phyloP scores from a whole-genome alignment of 2,797 vertebrate species.

The Amniataba percoides region DNA sequence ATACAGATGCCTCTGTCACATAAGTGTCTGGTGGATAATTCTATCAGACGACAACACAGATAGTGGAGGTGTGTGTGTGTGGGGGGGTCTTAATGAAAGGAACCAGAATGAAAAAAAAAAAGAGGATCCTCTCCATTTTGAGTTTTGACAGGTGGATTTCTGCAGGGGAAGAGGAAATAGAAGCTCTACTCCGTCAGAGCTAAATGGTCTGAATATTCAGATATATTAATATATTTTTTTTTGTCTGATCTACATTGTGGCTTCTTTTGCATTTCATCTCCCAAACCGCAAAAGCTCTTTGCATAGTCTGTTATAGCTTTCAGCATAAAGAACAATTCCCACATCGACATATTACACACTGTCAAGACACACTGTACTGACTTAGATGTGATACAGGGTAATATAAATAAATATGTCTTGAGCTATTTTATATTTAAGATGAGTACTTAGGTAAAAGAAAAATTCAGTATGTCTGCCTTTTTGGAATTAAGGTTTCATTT shows the following conservation, averaged over 20 bases:
- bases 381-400: conserved; percentile 6
- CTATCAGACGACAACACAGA: conserved; percentile 38
- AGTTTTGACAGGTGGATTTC: conserved; percentile 65
- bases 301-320: conserved; percentile 30
- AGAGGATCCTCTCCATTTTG: conserved; percentile 61
- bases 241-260: conserved; percentile 50
- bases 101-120: conserved; percentile 43
- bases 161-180: conserved; percentile 43
- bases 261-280: conserved; percentile 46
- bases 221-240: conserved; percentile 27
- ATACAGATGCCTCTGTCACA: conserved; percentile 47
- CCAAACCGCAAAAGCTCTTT: conserved; percentile 39
- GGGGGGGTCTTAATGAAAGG: conserved; percentile 51
- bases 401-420: conserved; percentile 6
- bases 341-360: conserved; percentile 11
- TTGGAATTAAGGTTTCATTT: conserved; percentile 7
- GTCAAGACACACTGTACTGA: conserved; percentile 12
- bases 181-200: conserved; percentile 30
- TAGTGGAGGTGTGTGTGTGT: conserved; percentile 23
- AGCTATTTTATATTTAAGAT: conserved; percentile 25
- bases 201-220: conserved; percentile 67
- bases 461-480: no score
- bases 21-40: conserved; percentile 39
- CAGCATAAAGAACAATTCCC: conserved; percentile 22
- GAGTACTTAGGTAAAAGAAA: neutral